Base-by-base conservation (phyloP, 92 coral and sea anemone species). In the Zoanthus sociatus region DNA sequence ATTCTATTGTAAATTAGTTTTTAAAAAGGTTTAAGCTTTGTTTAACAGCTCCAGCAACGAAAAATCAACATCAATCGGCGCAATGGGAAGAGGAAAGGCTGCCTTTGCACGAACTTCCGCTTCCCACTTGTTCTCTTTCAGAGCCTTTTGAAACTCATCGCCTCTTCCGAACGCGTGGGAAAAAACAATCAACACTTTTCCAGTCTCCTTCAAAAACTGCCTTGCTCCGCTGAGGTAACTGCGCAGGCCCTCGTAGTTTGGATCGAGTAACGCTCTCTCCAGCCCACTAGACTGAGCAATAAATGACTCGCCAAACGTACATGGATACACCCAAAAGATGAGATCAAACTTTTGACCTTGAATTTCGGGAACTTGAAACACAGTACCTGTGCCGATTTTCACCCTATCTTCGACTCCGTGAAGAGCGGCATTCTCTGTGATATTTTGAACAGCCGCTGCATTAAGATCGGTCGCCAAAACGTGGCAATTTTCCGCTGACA, bases 381-480 rank as follows among this genome's bases (percentile, higher is more conserved):
- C 94, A 68, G 89, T 88, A 0, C 90, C 92, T 12, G 71, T 54
- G 48, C 32, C 86, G 31, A 73, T 56, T n/a, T 87, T 83, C 31
- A 91, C 93, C 83, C 87, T 83, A 46, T 83, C 78, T n/a, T 61
- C 77, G 67, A 91, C 83, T 64, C 93, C 89, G 32, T 91, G 87
- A 5, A 91, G 89, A 44, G 72, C 73, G 1, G 90, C 87, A 78
- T 92, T 92, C 67, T 92, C 94, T 30, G 55, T 66, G n/a, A 84
- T 89, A 77, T 92, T 92, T 76, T 89, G 82, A 20, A 92, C 78
- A 6, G 94, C 92, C 3, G 61, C 71, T 8, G 82, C 78, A 47
- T 92, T 92, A 48, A 92, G 61, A 78, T 92, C 94, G 9, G 92
- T 89, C 10, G 94, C 88, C 94, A 87, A 88, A 9, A 92, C 76